phyloP scores from a whole-genome alignment of 2,113 vertebrate species.

The Mirza zaza region DNA sequence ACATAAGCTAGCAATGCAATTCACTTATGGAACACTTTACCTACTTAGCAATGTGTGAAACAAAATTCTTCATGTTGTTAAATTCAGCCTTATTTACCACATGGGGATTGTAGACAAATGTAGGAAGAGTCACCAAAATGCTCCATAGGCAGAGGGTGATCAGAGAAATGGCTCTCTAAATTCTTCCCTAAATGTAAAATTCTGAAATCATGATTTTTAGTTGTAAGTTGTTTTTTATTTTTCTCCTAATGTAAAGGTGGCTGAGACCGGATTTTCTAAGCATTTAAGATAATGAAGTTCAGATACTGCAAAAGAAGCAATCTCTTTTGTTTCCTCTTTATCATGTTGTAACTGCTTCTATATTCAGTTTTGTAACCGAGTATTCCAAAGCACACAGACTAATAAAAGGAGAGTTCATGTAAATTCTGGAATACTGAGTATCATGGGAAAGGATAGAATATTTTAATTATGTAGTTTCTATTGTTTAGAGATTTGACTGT shows the following conservation, averaged over 20 bases:
- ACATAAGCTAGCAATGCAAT: not conserved
- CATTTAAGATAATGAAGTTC: not conserved
- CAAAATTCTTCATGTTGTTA: constrained; percentile 49
- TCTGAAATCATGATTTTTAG: not conserved
- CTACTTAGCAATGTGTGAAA: constrained; percentile 55
- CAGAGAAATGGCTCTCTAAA: not conserved
- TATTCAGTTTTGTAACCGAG: not conserved
- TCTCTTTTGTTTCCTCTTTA: not conserved
- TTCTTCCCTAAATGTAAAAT: not conserved
- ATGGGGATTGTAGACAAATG: not conserved
- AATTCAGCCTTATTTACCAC: constrained; percentile 41
- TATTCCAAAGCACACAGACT: not conserved
- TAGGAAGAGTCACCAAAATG: not conserved
- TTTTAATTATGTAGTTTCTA: constrained; percentile 5
- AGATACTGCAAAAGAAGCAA: not conserved
- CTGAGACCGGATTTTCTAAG: not conserved
- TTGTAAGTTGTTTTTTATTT: not conserved
- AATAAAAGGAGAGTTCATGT: not conserved
- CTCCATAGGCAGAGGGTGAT: not conserved
- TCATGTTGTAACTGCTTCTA: not conserved
- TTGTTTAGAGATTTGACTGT: not conserved
- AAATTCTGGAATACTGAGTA: not conserved
- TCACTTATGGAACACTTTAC: constrained; percentile 53
- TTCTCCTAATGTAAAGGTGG: not conserved
- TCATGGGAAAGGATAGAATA: not conserved